phyloP scores from a whole-genome alignment of 2,113 vertebrate genomes.

The Lota lota region DNA sequence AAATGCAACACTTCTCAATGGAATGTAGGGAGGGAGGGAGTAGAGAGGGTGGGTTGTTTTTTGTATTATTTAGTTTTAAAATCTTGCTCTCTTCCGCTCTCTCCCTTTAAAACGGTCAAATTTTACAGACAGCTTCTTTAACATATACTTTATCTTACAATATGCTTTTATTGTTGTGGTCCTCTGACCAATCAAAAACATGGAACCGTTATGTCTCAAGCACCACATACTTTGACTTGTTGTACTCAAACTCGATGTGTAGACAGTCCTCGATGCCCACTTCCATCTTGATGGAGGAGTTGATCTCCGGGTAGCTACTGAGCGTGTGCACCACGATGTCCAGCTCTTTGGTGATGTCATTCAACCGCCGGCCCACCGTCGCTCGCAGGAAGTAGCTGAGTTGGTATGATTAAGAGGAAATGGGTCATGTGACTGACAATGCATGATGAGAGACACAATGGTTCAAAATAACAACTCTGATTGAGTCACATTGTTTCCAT shows the following conservation, averaged over 20 bases:
- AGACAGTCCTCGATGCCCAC: constrained; percentile 96
- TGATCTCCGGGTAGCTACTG: constrained; percentile 90
- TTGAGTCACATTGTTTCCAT: background rate
- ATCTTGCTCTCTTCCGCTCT: too few relatives aligned
- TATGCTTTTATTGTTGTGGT: too few relatives aligned
- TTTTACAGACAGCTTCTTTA: too few relatives aligned
- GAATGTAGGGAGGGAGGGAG: too few relatives aligned
- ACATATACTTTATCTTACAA: too few relatives aligned
- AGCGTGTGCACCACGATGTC: constrained; percentile 93
- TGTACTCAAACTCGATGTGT: constrained; percentile 97
- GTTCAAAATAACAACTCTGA: background rate
- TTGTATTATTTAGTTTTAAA: too few relatives aligned
- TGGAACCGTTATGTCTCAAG: too few relatives aligned
- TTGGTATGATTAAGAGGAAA: background rate
- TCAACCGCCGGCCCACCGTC: constrained; percentile 87
- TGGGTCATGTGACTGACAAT: background rate
- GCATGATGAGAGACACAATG: background rate
- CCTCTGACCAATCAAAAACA: too few relatives aligned
- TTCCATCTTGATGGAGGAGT: constrained; percentile 98
- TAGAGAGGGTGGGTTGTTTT: too few relatives aligned
- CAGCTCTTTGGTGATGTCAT: constrained; percentile 89
- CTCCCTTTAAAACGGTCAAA: too few relatives aligned
- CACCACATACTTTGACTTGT: constrained; percentile 91
- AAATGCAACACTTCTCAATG: too few relatives aligned
- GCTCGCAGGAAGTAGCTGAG: constrained; percentile 91